Evolutionary conservation across 1,140 invertebrate species (phyloP).

Genomic region (Chlorops oryzae): DNA sequence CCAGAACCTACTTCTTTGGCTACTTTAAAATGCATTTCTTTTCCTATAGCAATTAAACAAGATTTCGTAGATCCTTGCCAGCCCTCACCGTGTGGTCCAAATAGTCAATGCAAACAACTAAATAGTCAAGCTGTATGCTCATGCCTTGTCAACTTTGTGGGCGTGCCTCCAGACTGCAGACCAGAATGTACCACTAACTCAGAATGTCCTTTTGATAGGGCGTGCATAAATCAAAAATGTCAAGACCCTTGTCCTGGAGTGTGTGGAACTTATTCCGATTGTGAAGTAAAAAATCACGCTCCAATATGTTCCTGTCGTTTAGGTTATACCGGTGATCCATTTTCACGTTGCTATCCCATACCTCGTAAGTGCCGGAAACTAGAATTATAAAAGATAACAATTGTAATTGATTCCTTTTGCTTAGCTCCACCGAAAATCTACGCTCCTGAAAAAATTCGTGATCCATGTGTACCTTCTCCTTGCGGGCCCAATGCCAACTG

Average conservation of each 20-base stretch:
- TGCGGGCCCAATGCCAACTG: conserved; percentile 39
- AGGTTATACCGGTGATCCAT: conserved; percentile 62
- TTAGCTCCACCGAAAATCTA: conserved; percentile 53
- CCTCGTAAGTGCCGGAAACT: conserved; percentile 59
- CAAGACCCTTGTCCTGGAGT: conserved; percentile 66
- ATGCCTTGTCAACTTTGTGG: conserved; percentile 63
- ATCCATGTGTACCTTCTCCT: conserved; percentile 53
- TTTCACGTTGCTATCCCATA: conserved; percentile 53
- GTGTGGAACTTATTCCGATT: conserved; percentile 56
- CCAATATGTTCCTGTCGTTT: conserved; percentile 57
- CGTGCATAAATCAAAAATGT: conserved; percentile 64
- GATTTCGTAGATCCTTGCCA: conserved; percentile 53
- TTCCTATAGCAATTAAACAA: conserved; percentile 25
- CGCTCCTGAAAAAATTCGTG: conserved; percentile 40
- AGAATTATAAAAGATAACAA: conserved; percentile 30
- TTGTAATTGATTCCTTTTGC: conserved; percentile 22
- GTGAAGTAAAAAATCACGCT: conserved; percentile 55
- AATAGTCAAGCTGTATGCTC: conserved; percentile 60
- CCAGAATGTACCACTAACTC: conserved; percentile 60
- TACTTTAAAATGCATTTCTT: not conserved
- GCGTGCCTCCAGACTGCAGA: conserved; percentile 68
- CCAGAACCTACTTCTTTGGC: not conserved
- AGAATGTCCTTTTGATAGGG: conserved; percentile 62
- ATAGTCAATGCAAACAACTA: conserved; percentile 64
- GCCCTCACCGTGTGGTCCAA: conserved; percentile 63